phyloP scores from a whole-genome alignment of 2,888 invertebrate genomes.

The Mallateleia sp. region DNA sequence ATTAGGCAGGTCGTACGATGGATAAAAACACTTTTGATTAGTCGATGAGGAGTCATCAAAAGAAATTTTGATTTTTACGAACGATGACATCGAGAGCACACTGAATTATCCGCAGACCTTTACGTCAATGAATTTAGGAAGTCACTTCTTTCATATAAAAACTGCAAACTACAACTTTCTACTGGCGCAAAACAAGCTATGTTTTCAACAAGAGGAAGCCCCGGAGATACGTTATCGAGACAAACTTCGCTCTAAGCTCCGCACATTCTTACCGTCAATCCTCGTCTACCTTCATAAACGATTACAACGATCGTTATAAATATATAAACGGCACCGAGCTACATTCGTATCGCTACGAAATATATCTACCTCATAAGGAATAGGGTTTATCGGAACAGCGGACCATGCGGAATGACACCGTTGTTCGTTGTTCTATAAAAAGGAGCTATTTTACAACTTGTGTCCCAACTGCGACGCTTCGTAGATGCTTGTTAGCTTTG shows the following conservation, averaged over 20 bases:
- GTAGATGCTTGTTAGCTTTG: conserved; percentile 2
- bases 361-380: conserved; percentile 56
- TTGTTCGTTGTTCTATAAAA: conserved; percentile 45
- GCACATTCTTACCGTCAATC: conserved; percentile 77
- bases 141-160: conserved; percentile 61
- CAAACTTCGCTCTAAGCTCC: conserved; percentile 48
- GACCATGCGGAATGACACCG: conserved; percentile 32
- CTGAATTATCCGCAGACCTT: conserved; percentile 6
- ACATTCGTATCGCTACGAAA: conserved; percentile 73
- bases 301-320: conserved; percentile 82
- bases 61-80: conserved; percentile 51
- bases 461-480: conserved; percentile 33
- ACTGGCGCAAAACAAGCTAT: conserved; percentile 53
- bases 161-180: conserved; percentile 67
- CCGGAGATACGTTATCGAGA: conserved; percentile 50
- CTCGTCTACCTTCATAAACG: conserved; percentile 78
- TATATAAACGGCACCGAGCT: conserved; percentile 83
- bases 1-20: conserved; percentile 25
- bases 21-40: conserved; percentile 48
- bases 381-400: conserved; percentile 52
- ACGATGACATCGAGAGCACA: conserved; percentile 38
- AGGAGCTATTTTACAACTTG: conserved; percentile 36
- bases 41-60: conserved; percentile 16
- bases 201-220: conserved; percentile 70
- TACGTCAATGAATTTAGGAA: conserved; percentile 51